A percentile compares a stretch with the other conserved stretches of the same genome.
These are phyloP conservation scores for Platichthys stellatus DNA, from an alignment of 2,113 vertebrate species.

Conservation along the genomic window DNA sequence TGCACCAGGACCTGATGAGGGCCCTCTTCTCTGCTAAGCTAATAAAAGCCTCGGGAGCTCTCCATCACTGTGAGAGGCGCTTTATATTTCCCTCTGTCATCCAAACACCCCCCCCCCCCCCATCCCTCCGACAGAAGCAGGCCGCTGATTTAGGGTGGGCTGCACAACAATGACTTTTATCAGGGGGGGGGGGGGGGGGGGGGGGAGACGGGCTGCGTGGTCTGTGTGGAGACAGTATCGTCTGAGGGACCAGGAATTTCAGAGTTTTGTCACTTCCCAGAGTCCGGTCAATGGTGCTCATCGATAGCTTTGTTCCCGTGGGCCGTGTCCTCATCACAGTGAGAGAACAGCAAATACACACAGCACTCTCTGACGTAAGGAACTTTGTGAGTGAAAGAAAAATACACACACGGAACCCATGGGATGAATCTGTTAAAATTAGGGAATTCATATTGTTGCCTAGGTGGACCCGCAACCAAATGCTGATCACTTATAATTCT, in stretches of 20 bases:
- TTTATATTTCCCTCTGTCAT: constrained; percentile 63
- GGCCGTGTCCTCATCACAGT: constrained; percentile 42
- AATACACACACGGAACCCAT: constrained; percentile 8
- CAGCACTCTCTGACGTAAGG: too few species aligned
- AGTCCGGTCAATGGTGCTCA: constrained; percentile 57
- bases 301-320: constrained; percentile 47
- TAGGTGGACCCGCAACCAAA: constrained; percentile 15
- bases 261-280: constrained; percentile 36
- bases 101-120: background rate
- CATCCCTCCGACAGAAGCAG: constrained; percentile 41
- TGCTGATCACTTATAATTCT: constrained; percentile 23
- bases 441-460: background rate
- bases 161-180: constrained; percentile 66
- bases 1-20: constrained; percentile 27
- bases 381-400: background rate
- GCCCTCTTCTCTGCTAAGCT: constrained; percentile 21
- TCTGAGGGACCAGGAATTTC: constrained; percentile 28
- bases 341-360: constrained; percentile 26
- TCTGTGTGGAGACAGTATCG: constrained; percentile 12
- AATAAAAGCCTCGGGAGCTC: constrained; percentile 60
- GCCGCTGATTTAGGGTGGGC: constrained; percentile 61
- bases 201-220: background rate
- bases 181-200: constrained; percentile 35
- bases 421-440: constrained; percentile 34
- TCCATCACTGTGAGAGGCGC: constrained; percentile 48